These are phyloP conservation scores for Catocala sponsa DNA, from an alignment of 2,888 invertebrate species.

Conservation along the genomic window DNA sequence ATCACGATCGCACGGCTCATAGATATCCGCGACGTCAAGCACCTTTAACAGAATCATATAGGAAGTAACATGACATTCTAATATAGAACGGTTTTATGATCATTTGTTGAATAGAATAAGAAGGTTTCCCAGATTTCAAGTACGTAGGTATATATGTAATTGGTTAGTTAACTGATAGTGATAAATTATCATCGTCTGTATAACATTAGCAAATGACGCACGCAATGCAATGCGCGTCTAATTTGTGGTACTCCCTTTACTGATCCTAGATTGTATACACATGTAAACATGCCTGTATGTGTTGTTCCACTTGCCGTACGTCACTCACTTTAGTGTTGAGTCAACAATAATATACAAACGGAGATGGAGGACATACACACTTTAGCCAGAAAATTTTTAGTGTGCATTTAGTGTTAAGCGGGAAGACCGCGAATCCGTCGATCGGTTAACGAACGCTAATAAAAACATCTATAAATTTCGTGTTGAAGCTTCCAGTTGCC, in stretches of 20 bases:
- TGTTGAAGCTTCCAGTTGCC: conserved; percentile 11
- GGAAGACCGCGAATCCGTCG: neutral
- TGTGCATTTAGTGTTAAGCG: conserved; percentile 13
- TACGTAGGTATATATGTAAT: neutral
- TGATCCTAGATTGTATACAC: conserved; percentile 9
- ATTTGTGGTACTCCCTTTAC: conserved; percentile 4
- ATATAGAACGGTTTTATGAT: too few relatives aligned
- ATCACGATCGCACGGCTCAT: too few relatives aligned
- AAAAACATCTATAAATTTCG: conserved; percentile 8
- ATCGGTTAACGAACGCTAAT: conserved; percentile 5
- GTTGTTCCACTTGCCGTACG: conserved; percentile 21
- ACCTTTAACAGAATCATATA: too few relatives aligned
- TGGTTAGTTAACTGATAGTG: neutral
- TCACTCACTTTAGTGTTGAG: conserved; percentile 37
- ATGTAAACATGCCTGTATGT: conserved; percentile 19
- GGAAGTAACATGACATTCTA: too few relatives aligned
- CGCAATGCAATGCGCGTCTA: conserved; percentile 2
- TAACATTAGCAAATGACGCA: neutral
- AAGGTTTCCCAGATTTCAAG: too few relatives aligned
- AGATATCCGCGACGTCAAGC: too few relatives aligned
- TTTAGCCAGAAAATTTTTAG: conserved; percentile 14
- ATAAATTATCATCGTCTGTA: neutral
- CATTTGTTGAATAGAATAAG: too few relatives aligned
- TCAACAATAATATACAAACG: conserved; percentile 40
- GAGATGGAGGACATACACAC: conserved; percentile 28